phyloP scores from a whole-genome alignment of 1,140 invertebrate genomes.

The Teleopsis dalmanni region DNA sequence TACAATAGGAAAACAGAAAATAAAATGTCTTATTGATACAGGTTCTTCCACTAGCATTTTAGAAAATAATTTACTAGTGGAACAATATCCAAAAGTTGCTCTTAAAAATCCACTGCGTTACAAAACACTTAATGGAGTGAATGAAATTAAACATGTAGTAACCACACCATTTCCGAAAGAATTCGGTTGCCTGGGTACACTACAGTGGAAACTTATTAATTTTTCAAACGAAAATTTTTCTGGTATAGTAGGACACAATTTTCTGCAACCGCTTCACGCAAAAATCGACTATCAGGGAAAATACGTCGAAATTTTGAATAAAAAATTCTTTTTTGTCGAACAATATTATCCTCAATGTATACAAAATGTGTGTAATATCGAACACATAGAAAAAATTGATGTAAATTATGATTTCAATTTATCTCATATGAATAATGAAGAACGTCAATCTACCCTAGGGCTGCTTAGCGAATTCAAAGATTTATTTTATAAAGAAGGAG shows the following conservation, averaged over 20 bases:
- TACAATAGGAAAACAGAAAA: background rate
- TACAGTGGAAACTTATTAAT: background rate
- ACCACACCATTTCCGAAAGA: background rate
- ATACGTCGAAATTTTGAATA: slow-evolving; percentile 2
- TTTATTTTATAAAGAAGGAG: slow-evolving; percentile 5
- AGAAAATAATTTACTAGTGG: background rate
- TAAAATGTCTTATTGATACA: slow-evolving; percentile 1
- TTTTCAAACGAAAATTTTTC: background rate
- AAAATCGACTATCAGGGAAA: background rate
- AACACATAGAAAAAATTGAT: background rate
- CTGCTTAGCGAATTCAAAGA: background rate
- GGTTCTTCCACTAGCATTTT: background rate
- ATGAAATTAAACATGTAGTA: background rate
- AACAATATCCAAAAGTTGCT: background rate
- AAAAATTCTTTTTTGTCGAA: background rate
- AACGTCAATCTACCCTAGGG: background rate
- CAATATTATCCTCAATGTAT: background rate
- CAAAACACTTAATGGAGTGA: background rate
- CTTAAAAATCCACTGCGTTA: background rate
- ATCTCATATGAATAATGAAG: background rate
- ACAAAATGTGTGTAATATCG: background rate
- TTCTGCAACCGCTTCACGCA: slow-evolving; percentile 4
- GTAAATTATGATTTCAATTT: background rate
- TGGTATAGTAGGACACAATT: slow-evolving; percentile 5
- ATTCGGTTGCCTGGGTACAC: background rate